Base-by-base conservation (phyloP, 2,113 vertebrate genomes). In the Gadus macrocephalus region DNA sequence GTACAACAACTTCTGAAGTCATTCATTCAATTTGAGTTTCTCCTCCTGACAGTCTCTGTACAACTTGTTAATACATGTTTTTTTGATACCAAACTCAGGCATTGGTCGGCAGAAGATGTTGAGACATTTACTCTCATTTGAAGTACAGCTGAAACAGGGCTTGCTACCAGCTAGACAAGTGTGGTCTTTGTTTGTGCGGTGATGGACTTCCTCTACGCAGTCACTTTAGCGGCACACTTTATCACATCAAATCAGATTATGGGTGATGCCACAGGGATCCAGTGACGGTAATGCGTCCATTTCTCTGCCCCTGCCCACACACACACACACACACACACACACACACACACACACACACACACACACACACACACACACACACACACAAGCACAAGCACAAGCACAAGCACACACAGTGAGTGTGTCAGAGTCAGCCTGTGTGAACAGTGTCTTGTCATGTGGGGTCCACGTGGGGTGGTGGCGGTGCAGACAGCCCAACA, bases 231-330 rank as follows among this genome's bases (percentile, higher is more conserved):
- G 15, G 71, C 62, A 67, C 64, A 62, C 64, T 75, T 68, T 58
- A 70, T 78, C 67, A 73, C 12, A 73, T 72, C 62, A 80, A 67
- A 77, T 67, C 19, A 76, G 65, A 79, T 79, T 58, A 75, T 64
- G 31, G 63, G 74, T 67, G 68, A 68, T 63, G 58, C 74, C 64
- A 67, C 35, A 63, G 68, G 0, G 49, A 20, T 19, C 11, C n/a
- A 60, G 19, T 16, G 25, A 12, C 8, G 59, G 19, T 19, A 20
- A 49, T 49, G 59, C 19, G 12, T 61, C 20, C n/a, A 14, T 59
- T 7, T 59, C 58, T 59, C 58, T 59, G 58, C 55, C 15, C 15
- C 55, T 15, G 55, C 58, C 58, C 60, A 62, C 20, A 62, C 28
- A 31, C 28, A 31, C 28, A 31, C 28, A 31, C 28, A 5, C 28